Base-by-base conservation (phyloP, 2,113 vertebrate species). In the Oncorhynchus nerka region DNA sequence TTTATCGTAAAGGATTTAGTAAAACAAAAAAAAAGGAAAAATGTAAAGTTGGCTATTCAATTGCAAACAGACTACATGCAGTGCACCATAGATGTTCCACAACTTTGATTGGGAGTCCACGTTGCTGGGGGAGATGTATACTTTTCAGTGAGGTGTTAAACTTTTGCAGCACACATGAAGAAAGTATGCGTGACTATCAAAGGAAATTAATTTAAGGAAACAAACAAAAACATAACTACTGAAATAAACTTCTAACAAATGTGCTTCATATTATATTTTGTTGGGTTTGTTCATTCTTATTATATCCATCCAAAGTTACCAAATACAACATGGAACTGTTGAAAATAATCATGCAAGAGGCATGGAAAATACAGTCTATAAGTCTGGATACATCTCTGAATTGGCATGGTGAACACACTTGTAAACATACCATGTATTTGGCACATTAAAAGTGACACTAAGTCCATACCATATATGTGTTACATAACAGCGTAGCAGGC, bases 41-140 rank as follows among this genome's bases (percentile, higher is more conserved):
- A 28, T 69, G 67, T 85, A 49, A 75, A 71, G 75, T 81, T 32
- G 73, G 78, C 55, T 84, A 85, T 87, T 92, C 69, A 13, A 49
- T 82, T 87, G 69, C 49, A 86, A 85, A 85, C 79, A 77, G 78
- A 82, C 83, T 76, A 80, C 92, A 93, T 92, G 90, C 90, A 88
- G 67, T 80, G 84, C 77, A 85, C 80, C 78, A 75, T 34, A 70
- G 57, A 68, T 64, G 24, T 34, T 48, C 48, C 76, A 48, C 74
- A 73, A 77, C 77, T 74, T 73, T 57, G 72, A 30, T 67, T 78
- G 26, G 9, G 39, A 11, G 9, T 11, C 39, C 39, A 45, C 39
- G 2, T 12, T 2, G 9, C 39, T 45, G 39, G 9, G 39, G 39
- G 8, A 45, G 39, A 45, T 45, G 9, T 45, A 45, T 45, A 45